Conservation (phyloP, 2,888 invertebrate species). For the Polydrusus pterygomalis region DNA sequence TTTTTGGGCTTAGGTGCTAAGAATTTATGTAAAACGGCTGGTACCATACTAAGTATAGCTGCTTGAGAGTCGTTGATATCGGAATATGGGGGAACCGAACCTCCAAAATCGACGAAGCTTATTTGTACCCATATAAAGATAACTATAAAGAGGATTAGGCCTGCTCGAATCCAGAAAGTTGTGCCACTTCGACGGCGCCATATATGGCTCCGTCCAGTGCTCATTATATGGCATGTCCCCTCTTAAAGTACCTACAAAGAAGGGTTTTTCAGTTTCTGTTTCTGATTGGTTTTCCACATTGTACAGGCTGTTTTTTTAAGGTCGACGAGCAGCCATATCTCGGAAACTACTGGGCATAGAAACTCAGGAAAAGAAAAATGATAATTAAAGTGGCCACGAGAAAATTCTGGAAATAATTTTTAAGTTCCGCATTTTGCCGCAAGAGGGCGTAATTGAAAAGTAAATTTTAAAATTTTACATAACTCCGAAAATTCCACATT, state of each 20-base stretch:
- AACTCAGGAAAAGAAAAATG: too few species aligned
- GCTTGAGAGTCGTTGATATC: slow-evolving; percentile 84
- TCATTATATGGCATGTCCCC: slow-evolving; percentile 68
- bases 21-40: slow-evolving; percentile 87
- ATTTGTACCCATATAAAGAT: slow-evolving; percentile 79
- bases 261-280: slow-evolving; percentile 8
- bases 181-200: slow-evolving; percentile 69
- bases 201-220: slow-evolving; percentile 69
- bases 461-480: too few species aligned
- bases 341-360: too few species aligned
- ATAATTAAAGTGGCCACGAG: too few species aligned
- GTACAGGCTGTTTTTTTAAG: too few species aligned
- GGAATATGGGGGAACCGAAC: slow-evolving; percentile 68
- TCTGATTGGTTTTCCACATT: neutral
- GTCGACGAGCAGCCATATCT: too few species aligned
- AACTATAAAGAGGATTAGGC: slow-evolving; percentile 69
- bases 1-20: slow-evolving; percentile 81
- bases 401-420: too few species aligned
- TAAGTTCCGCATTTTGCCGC: too few species aligned
- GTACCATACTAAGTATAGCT: slow-evolving; percentile 87
- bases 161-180: slow-evolving; percentile 69
- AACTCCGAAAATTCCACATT: too few species aligned
- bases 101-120: slow-evolving; percentile 75
- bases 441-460: too few species aligned
- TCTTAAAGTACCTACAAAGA: slow-evolving; percentile 50